Conservation (phyloP, 2,888 invertebrate species). For the Cerastis leucographa region DNA sequence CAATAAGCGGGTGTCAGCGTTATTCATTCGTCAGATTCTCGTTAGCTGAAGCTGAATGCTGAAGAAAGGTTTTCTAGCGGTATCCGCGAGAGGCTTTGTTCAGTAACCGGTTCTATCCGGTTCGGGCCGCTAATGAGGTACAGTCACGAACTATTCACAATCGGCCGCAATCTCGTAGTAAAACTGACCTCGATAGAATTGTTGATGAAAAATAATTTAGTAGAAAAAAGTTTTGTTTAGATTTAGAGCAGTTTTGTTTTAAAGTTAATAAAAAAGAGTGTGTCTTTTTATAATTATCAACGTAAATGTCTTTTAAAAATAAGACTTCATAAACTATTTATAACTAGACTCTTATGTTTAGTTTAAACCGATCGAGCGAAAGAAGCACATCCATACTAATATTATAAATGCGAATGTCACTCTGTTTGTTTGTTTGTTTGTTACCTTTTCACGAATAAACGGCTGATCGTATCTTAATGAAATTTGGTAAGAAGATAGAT, state of each 20-base stretch:
- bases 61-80: slow-evolving; percentile 78
- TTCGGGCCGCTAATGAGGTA: slow-evolving; percentile 83
- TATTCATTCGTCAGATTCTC: slow-evolving; percentile 75
- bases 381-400: no score
- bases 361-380: no score
- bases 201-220: slow-evolving; percentile 41
- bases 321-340: no score
- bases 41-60: slow-evolving; percentile 76
- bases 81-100: slow-evolving; percentile 81
- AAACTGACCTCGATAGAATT: slow-evolving; percentile 66
- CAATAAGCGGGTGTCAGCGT: slow-evolving; percentile 62
- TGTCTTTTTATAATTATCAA: not conserved
- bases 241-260: not conserved
- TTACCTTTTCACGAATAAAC: no score
- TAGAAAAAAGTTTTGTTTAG: slow-evolving; percentile 1
- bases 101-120: slow-evolving; percentile 80
- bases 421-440: no score
- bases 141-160: slow-evolving; percentile 76
- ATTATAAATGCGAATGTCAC: no score
- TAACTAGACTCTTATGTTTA: no score
- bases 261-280: not conserved
- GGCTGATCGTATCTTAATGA: no score
- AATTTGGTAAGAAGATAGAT: no score
- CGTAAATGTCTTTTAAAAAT: no score
- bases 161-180: slow-evolving; percentile 67